A percentile compares a stretch with the other conserved stretches of the same genome.
phyloP scores from a whole-genome alignment of 1,140 invertebrate species.

The Camponotus floridanus region DNA sequence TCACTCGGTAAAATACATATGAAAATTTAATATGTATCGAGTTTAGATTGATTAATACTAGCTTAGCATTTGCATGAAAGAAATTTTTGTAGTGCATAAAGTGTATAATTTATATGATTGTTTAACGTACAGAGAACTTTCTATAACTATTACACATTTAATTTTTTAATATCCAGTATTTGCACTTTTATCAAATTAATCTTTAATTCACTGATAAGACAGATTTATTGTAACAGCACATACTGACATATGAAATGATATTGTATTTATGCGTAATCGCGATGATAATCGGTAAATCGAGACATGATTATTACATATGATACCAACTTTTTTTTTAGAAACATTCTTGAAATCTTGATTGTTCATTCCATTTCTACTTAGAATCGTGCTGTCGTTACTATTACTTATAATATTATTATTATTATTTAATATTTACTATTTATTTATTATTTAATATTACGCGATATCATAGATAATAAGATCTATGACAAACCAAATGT shows the following conservation, averaged over 20 bases:
- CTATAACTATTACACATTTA: conserved; percentile 5
- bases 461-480: too few relatives aligned
- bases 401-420: too few relatives aligned
- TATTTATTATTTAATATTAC: too few relatives aligned
- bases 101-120: conserved; percentile 9
- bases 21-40: neutral
- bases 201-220: neutral
- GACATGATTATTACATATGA: neutral
- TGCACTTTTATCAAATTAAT: conserved; percentile 11
- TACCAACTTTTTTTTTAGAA: too few relatives aligned
- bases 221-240: conserved; percentile 7
- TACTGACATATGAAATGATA: neutral
- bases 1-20: conserved; percentile 1
- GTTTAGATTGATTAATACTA: neutral
- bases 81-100: neutral
- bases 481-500: too few relatives aligned
- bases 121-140: conserved; percentile 11
- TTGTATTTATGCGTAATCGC: neutral
- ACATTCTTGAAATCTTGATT: too few relatives aligned
- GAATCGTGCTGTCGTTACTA: too few relatives aligned
- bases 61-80: conserved; percentile 10
- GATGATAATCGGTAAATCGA: neutral
- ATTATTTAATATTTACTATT: too few relatives aligned
- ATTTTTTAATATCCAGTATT: neutral
- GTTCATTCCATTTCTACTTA: too few relatives aligned